Base-by-base conservation (phyloP, 2,888 invertebrate species). In the Euspilapteryx auroguttella region DNA sequence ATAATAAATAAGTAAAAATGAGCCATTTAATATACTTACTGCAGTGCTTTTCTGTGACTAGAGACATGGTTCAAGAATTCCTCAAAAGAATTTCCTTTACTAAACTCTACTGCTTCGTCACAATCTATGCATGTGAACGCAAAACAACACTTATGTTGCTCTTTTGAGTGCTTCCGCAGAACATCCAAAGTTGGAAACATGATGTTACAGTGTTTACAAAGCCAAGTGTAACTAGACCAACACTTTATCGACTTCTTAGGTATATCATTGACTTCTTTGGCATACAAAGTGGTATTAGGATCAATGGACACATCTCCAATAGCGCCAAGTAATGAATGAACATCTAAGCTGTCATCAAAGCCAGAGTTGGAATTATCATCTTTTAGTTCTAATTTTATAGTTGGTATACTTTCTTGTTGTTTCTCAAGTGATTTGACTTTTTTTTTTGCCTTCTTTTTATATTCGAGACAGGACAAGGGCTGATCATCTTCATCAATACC, bases 71-170 rank as follows among this genome's bases (percentile, higher is more conserved):
- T 78, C 5, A 86, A 47, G 46, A 86, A 86, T 3, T 78, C 73
- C 33, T 71, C 66, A 50, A 84, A 85, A 42, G n/a, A n/a, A n/a
- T n/a, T n/a, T n/a, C n/a, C n/a, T n/a, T n/a, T n/a, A n/a, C 79
- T 77, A 36, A 78, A 79, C 9, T 81, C 73, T 39, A 80, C 80
- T 24, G 32, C 37, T 1, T 37, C 40, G 30, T 82, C 80, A 45
- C 86, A 86, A 41, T 85, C 82, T 12, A 81, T 77, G 45, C 86
- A 87, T 42, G 79, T 73, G 41, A 82, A 86, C 4, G 81, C 80
- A 1, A 79, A 68, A 34, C 80, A 77, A 40, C 82, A 82, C 24
- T 80, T 79, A 40, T 86, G 86, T 1, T 79, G 77, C 5, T 68
- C 57, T 35, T 79, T 76, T 25, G 80, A 79, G 45, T 87, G 86